Base-by-base conservation (phyloP, 2,888 invertebrate genomes). In the Synergus itoensis region DNA sequence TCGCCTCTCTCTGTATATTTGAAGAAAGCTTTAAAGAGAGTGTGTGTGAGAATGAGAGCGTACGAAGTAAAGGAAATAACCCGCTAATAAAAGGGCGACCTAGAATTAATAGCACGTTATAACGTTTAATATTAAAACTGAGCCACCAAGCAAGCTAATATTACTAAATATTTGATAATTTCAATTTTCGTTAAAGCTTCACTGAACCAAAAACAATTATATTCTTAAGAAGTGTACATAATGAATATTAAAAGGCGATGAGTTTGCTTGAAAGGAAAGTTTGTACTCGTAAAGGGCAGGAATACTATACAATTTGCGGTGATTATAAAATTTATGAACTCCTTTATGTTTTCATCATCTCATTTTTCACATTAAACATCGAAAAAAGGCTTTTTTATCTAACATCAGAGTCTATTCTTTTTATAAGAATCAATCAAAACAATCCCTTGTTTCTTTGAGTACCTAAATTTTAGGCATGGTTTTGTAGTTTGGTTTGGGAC, bases 11-110 rank as follows among this genome's bases (percentile, higher is more conserved):
- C n/a, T 73, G 36, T 36, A n/a, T 69, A 69, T 69, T 36, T 28
- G 69, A n/a, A 69, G 48, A 69, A 69, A 69, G 69, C 69, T 69
- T 69, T 69, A 48, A 69, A 28, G 28, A 69, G 36, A 36, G 36
- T 69, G 28, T 65, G 21, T 67, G 21, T 36, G 36, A 40, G 18
- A 57, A 73, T 73, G 53, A 57, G 53, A 57, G 53, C 53, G 28
- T 40, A 57, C 14, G 12, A 18, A 12, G 40, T 48, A 40, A 57
- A 57, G 73, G n/a, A 16, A 73, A 53, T n/a, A 53, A 73, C 53
- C 45, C 73, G 53, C 57, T 73, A 48, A 73, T 73, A 57, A 73
- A 73, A 73, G 53, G 53, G 36, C 28, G 53, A 53, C 53, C 73
- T 48, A 36, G 48, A n/a, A 45, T 40, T 73, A 57, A 73, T 53